A percentile compares a stretch with the other conserved stretches of the same genome.
Conservation (phyloP, 2,888 invertebrate species). For the Drosophila siamana region DNA sequence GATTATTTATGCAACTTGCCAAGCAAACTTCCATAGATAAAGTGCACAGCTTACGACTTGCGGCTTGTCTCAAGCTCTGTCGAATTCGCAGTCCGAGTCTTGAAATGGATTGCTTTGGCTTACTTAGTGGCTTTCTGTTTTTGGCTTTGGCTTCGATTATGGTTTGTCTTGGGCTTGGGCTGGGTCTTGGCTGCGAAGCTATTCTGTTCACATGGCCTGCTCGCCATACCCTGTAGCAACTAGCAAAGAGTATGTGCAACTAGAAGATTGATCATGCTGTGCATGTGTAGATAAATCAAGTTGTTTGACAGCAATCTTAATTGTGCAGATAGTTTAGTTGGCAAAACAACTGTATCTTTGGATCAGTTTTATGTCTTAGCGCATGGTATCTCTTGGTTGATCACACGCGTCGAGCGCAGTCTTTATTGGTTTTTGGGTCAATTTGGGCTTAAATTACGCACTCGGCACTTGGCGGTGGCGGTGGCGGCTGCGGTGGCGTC, state of each 20-base stretch:
- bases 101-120: constrained; percentile 35
- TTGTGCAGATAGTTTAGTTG: too few species aligned
- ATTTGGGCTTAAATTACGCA: constrained; percentile 79
- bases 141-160: constrained; percentile 20
- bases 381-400: neutral
- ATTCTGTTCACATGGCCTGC: constrained; percentile 47
- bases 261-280: neutral
- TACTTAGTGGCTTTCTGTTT: constrained; percentile 36
- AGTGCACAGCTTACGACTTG: constrained; percentile 53
- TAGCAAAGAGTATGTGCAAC: neutral
- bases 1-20: constrained; percentile 78
- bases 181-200: constrained; percentile 22
- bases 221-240: constrained; percentile 12
- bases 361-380: neutral
- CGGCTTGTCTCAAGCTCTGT: constrained; percentile 27
- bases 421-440: constrained; percentile 69
- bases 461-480: constrained; percentile 52
- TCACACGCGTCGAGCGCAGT: neutral
- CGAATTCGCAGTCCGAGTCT: constrained; percentile 2
- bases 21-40: constrained; percentile 75
- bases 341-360: too few species aligned
- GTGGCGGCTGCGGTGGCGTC: constrained; percentile 16
- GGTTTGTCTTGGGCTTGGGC: constrained; percentile 18
- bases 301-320: too few species aligned
- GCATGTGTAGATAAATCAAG: neutral